Evolutionary conservation across 2,888 invertebrate genomes (phyloP), one percentile per base, ranked within the genome.

Genomic region (Drosophila yooni): DNA sequence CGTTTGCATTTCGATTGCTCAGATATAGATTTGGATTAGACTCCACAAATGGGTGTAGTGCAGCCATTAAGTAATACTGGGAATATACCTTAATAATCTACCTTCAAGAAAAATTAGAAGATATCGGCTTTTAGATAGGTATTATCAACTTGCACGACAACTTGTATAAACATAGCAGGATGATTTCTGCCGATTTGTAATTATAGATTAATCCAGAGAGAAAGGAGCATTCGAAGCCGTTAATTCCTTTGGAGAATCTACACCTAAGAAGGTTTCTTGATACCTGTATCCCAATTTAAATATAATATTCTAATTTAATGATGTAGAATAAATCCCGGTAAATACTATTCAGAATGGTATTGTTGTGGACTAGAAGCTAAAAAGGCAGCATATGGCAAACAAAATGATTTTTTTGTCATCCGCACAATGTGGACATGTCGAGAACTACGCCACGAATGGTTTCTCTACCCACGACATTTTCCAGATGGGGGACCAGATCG

Each of bases 11-110:
- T 31, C 18, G 33, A n/a, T 27, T 48, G 27, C 13, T 27, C 34
- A 36, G 8, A 27, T 25, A 33, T n/a, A 11, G 25, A 46, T 46
- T 36, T n/a, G 27, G 43, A 21, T 53, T 40, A 29, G 43, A 29
- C 36, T 46, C 36, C 64, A 56, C 43, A 33, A 43, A 31, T 51
- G 64, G 50, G 48, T 53, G 43, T 34, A 27, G 25, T 50, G 33
- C 7, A 18, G 34, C 18, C 25, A 15, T 50, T 36, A 46, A 59
- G 58, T 59, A 54, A 51, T 46, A 4, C 13, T 15, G 21, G 7
- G 7, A 3, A 15, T 46, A 11, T 33, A 10, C 43, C 13, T 7
- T n/a, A 40, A 40, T 10, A n/a, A 40, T 10, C 2, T n/a, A n/a
- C 5, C 2, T 40, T 21, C 21, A 21, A 7, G 2, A 21, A 21